Evolutionary conservation across 2,888 invertebrate species (phyloP).

Genomic region (Carcina quercana): DNA sequence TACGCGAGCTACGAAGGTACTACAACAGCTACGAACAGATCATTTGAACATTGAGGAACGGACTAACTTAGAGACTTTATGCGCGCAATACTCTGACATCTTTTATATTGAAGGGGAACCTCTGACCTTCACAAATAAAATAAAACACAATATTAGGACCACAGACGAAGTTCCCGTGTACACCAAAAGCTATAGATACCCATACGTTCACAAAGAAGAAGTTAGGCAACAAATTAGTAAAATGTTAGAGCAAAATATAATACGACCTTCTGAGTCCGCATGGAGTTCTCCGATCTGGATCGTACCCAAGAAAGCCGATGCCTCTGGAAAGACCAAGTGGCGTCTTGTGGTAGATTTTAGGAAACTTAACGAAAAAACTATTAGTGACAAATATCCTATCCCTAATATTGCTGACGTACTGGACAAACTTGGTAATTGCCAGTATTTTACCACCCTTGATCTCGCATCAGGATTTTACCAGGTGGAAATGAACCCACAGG

Average conservation of each 20-base stretch:
- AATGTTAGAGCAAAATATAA: constrained; percentile 24
- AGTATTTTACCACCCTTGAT: constrained; percentile 13
- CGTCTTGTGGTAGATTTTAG: constrained; percentile 28
- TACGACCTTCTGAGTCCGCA: constrained; percentile 24
- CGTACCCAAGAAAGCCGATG: constrained; percentile 14
- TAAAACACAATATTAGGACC: constrained; percentile 12
- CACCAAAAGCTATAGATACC: constrained; percentile 16
- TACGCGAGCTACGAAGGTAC: constrained; percentile 8
- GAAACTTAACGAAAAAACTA: constrained; percentile 21
- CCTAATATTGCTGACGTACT: constrained; percentile 18
- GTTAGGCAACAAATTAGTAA: constrained; percentile 16
- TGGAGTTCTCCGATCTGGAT: constrained; percentile 27
- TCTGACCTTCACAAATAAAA: constrained; percentile 11
- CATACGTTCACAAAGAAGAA: constrained; percentile 15
- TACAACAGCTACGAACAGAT: constrained; percentile 12
- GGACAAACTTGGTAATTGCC: constrained; percentile 4
- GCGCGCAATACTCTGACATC: constrained; percentile 11
- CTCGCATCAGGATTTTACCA: constrained; percentile 17
- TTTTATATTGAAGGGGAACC: constrained; percentile 13
- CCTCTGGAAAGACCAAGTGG: constrained; percentile 26
- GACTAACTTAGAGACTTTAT: constrained; percentile 8
- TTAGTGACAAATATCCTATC: constrained; percentile 27
- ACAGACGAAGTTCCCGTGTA: constrained; percentile 15
- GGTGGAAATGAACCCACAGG: constrained; percentile 15
- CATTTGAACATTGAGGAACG: constrained; percentile 14